Conservation (phyloP, 2,888 invertebrate species). For the Mylabris sibirica region DNA sequence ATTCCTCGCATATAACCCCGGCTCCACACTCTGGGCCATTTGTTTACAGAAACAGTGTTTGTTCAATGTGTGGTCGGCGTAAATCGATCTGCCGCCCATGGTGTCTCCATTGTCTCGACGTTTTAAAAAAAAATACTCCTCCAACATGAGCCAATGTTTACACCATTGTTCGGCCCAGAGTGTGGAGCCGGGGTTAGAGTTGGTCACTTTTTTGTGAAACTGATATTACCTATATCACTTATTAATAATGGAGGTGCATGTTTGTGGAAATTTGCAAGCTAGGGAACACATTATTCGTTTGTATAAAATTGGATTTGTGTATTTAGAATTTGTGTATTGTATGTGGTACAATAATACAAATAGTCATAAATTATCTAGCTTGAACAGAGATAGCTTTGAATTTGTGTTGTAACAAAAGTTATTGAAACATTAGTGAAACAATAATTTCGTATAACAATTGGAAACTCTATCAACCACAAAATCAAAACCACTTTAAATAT, state of each 20-base stretch:
- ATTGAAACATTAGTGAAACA: not conserved
- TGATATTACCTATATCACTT: too few species aligned
- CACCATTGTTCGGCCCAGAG: too few species aligned
- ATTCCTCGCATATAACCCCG: too few species aligned
- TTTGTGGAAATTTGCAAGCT: not conserved
- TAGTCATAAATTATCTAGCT: not conserved
- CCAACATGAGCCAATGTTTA: too few species aligned
- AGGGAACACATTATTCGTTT: not conserved
- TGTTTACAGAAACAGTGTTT: too few species aligned
- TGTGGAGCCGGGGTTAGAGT: too few species aligned
- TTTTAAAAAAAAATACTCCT: too few species aligned
- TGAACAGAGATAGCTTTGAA: not conserved
- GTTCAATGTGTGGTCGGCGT: too few species aligned
- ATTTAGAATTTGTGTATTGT: not conserved
- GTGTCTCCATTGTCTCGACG: too few species aligned
- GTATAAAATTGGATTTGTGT: slow-evolving; percentile 1
- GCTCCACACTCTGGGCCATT: too few species aligned
- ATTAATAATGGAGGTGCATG: not conserved
- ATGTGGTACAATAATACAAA: not conserved
- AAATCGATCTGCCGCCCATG: too few species aligned
- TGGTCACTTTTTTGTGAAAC: too few species aligned
- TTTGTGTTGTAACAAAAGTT: not conserved
- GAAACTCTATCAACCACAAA: not conserved
- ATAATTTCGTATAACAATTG: not conserved
- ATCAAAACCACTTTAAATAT: slow-evolving; percentile 6